Evolutionary conservation across 2,113 vertebrate genomes (phyloP), one percentile per base, ranked within the genome.

Genomic region (Melozone crissalis): DNA sequence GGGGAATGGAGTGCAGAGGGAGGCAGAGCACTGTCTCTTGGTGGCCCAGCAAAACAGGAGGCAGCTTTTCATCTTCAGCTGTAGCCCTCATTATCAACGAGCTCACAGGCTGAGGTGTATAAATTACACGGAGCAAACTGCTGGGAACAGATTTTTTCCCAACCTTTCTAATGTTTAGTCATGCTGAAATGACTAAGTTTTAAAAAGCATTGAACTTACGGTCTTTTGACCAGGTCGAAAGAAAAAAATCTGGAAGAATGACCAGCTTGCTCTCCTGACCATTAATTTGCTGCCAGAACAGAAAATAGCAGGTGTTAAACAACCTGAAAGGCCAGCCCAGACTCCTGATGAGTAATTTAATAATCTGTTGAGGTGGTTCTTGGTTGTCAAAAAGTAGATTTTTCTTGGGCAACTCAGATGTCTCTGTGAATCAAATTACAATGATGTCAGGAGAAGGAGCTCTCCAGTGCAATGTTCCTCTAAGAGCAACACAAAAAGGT

Each of bases 221-320:
- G 37, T 63, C 76, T 86, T 88, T 74, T 75, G 65, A 92, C 67
- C 68, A 17, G 54, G 72, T 84, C 55, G 94, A 77, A 88, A 66
- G 28, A 39, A 51, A 46, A 35, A 68, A 54, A 20, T 15, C 24
- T 71, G 59, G 39, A 76, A 61, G 57, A 96, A 78, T 86, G 63
- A 77, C 83, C 83, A 79, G n/a, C 47, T 81, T 89, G 57, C 31
- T 78, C 57, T 84, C n/a, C 49, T 78, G 92, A 67, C 47, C 57
- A 27, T 84, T 71, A 83, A 95, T 92, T 96, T 89, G 41, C 61
- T 75, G 61, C 72, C 88, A 94, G 90, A 96, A 90, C 22, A 83
- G 83, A 77, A 92, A 93, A 67, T 30, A 68, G 76, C 46, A 62
- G 77, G 88, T 94, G 79, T 90, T 89, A 57, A 90, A 84, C 61